Base-by-base conservation (phyloP, 2,888 invertebrate genomes). In the Orthosia gracilis region DNA sequence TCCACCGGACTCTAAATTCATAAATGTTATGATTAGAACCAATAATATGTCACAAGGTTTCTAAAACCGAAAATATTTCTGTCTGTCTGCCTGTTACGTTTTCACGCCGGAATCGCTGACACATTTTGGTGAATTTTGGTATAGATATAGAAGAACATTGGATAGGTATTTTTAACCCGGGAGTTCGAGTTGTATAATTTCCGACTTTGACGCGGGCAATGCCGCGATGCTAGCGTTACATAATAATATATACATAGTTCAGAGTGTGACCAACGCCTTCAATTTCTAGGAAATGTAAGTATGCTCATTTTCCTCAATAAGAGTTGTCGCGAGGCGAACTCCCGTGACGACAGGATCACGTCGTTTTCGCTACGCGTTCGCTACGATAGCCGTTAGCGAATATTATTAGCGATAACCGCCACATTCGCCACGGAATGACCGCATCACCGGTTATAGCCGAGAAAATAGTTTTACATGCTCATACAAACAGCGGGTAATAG, bases 381-480 rank as follows among this genome's bases (percentile, higher is more conserved):
- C n/a, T 52, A 15, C 47, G 52, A 45, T 45, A 31, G 21, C 21
- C 49, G 64, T 62, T 65, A 57, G 12, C 50, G 49, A 55, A 15
- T 66, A 63, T 79, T 66, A 72, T 63, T 52, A 47, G 63, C 40
- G 62, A 82, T 62, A 65, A 54, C 82, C 67, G 3, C 1, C n/a
- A 26, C 18, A 4, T 63, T 69, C n/a, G 31, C 62, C 45, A 2
- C 17, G 18, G 13, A 54, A 17, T 58, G 55, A 17, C 54, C 52
- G 26, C 57, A 21, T 21, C 26, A 40, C 47, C 13, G 1, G 52
- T 50, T 61, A 12, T 64, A 40, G 12, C 31, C 3, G 11, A 67
- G 31, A 7, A 57, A 55, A 78, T 78, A 59, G 49, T 77, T 72
- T 66, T 12, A 62, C 62, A 69, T 58, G 21, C 17, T 68, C 64